Base-by-base conservation (phyloP, 1,140 invertebrate genomes). In the Drosophila pallidifrons region DNA sequence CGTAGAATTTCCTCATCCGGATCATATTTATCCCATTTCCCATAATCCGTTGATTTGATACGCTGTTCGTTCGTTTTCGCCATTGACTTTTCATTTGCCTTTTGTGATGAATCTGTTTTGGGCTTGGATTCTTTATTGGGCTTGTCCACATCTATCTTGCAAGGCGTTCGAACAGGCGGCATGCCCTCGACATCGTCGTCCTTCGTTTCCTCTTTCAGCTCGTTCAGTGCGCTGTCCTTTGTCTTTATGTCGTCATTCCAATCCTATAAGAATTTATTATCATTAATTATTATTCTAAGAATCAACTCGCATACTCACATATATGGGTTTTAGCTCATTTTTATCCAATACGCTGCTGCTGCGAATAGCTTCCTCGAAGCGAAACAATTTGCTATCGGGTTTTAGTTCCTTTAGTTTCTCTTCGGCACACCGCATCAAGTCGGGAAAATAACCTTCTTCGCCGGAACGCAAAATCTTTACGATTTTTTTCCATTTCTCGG, bases 21-120 rank as follows among this genome's bases (percentile, higher is more conserved):
- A 87, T 96, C 95, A 81, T 95, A 96, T 88, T 95, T 95, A 81
- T 96, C 95, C 96, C 96, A 96, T 66, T 94, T 93, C 1, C 80
- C 86, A 72, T 96, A 96, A 77, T 96, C 95, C 4, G 93, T 95
- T 8, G 94, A 93, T 32, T 91, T 77, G 15, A 81, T 77, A 5
- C 83, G 75, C 1, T 64, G 8, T 4, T 75, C 73, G 32, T 68
- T 68, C 4, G 68, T 20, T 6, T 61, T 75, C 0, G 38, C 0
- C 6, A 52, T 28, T 4, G 6, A 41, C 4, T 43, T 45, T 10
- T 7, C 32, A 1, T 8, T 25, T 13, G 58, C 1, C 15, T 64
- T 3, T 13, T 59, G 1, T 6, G 32, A 4, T 6, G 32, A 4
- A 2, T 35, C 30, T 0, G 13, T 0, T 8, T 74, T 57, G 1